These are phyloP conservation scores for Gallinago solitaria DNA, from an alignment of 2,797 vertebrate species.

Conservation along the genomic window DNA sequence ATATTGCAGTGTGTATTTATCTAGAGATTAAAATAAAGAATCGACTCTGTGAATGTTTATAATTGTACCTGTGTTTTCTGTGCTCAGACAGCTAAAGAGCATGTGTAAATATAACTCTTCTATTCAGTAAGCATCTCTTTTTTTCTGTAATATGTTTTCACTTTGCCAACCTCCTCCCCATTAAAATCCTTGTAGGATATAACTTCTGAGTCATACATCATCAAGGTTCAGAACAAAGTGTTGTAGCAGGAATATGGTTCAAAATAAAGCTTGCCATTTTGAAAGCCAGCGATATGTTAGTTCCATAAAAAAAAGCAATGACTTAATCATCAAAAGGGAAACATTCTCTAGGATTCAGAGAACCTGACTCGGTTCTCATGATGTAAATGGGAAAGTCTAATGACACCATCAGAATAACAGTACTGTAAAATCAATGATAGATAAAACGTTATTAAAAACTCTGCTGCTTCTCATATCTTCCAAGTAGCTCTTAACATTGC, in stretches of 20 bases:
- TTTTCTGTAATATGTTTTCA: background rate
- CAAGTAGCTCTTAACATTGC: background rate
- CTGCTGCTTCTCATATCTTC: background rate
- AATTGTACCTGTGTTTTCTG: background rate
- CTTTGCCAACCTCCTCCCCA: background rate
- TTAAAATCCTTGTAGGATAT: background rate
- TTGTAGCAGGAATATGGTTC: background rate
- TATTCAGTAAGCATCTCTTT: background rate
- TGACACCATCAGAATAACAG: background rate
- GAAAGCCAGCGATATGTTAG: background rate
- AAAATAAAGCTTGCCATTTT: background rate
- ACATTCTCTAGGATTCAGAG: background rate
- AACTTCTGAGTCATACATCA: background rate
- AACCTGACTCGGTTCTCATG: background rate
- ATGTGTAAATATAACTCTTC: background rate
- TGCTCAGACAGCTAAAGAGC: background rate
- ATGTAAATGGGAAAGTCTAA: background rate
- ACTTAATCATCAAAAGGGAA: background rate
- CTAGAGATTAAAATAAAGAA: background rate
- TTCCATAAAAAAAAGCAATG: background rate
- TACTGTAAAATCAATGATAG: background rate
- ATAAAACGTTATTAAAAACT: background rate
- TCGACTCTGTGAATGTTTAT: background rate
- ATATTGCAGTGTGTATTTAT: background rate
- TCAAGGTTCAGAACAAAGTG: background rate